A percentile compares a stretch with the other conserved stretches of the same genome.
phyloP scores from a whole-genome alignment of 2,888 invertebrate species.

The Hymenopus coronatus region DNA sequence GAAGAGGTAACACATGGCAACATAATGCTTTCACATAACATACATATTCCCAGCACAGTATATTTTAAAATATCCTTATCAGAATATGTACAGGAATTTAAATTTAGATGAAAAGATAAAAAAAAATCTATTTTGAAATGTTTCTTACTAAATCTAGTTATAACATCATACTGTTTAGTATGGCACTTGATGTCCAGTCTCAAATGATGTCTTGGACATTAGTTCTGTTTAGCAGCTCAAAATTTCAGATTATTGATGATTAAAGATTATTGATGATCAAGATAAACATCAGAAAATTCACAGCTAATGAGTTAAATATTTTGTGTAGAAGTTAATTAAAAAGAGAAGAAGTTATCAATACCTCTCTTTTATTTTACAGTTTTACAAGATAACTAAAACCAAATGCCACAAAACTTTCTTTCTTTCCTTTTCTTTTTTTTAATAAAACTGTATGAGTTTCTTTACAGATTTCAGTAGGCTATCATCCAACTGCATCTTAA shows the following conservation, averaged over 20 bases:
- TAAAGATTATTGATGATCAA: background rate
- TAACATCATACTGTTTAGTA: background rate
- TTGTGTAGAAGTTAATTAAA: background rate
- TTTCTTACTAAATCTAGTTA: background rate
- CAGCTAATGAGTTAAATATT: background rate
- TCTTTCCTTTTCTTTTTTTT: background rate
- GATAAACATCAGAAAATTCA: background rate
- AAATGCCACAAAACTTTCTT: background rate
- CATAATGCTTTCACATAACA: background rate
- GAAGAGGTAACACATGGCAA: background rate
- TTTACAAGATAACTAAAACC: background rate
- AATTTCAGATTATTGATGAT: background rate
- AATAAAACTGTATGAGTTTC: background rate
- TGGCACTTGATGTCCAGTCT: background rate
- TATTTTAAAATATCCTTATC: background rate
- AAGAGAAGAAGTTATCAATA: background rate
- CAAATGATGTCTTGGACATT: background rate
- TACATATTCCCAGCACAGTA: background rate
- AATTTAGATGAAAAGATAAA: background rate
- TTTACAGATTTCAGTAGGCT: background rate
- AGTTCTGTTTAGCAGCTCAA: background rate
- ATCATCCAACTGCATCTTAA: background rate
- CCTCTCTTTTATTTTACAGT: background rate
- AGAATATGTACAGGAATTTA: background rate
- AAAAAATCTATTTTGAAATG: background rate